These are phyloP conservation scores for Pygoscelis adeliae DNA, from an alignment of 2,113 vertebrate genomes.

Conservation along the genomic window DNA sequence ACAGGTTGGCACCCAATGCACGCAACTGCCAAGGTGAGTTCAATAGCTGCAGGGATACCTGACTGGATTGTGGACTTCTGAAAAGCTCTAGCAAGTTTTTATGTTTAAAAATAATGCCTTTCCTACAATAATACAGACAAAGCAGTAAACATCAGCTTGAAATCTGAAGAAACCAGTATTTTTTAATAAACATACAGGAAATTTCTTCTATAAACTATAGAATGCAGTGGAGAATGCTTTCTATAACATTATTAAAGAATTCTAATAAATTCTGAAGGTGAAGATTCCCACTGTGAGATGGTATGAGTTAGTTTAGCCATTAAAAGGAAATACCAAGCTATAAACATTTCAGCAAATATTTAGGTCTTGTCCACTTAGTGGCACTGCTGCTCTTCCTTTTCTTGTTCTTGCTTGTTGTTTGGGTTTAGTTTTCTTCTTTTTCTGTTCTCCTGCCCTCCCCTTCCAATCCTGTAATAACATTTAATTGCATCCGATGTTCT, in stretches of 20 bases:
- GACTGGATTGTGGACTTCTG: not conserved
- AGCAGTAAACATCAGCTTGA: not conserved
- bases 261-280: not conserved
- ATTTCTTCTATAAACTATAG: not conserved
- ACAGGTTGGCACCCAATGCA: constrained; percentile 88
- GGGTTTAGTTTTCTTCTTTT: not conserved
- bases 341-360: not conserved
- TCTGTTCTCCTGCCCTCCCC: not conserved
- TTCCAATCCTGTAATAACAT: not conserved
- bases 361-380: constrained; percentile 39
- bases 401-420: not conserved
- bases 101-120: not conserved
- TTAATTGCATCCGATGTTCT: not conserved
- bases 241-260: not conserved
- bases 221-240: not conserved
- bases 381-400: constrained; percentile 44
- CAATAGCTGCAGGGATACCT: not conserved
- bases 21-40: constrained; percentile 92
- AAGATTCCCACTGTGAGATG: not conserved
- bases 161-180: not conserved
- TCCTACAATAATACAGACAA: not conserved
- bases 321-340: not conserved
- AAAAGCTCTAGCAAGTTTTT: not conserved
- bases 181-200: not conserved
- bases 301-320: not conserved